These are phyloP conservation scores for Hesperia comma DNA, from an alignment of 2,888 invertebrate genomes.

Conservation along the genomic window DNA sequence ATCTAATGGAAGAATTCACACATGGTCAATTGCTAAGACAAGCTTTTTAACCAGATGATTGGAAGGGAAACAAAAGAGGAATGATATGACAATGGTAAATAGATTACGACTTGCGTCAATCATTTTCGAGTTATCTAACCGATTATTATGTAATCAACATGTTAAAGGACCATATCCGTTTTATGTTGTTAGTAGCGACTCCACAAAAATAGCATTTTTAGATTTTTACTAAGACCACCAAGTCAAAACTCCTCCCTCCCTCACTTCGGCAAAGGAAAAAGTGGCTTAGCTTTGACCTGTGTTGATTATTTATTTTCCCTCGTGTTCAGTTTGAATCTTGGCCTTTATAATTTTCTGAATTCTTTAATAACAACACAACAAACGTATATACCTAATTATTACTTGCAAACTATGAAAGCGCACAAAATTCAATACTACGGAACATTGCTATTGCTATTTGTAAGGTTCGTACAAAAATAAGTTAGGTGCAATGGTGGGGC, in stretches of 20 bases:
- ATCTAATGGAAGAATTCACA: constrained; percentile 1
- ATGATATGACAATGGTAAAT: too few species aligned
- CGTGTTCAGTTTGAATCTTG: constrained; percentile 20
- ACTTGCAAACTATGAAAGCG: not conserved
- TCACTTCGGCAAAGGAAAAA: not conserved
- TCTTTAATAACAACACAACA: too few species aligned
- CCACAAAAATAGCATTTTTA: too few species aligned
- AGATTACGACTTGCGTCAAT: too few species aligned
- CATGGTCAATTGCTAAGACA: constrained; percentile 17
- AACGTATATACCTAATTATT: too few species aligned
- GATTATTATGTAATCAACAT: too few species aligned
- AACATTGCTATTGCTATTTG: not conserved
- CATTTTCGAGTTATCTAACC: too few species aligned
- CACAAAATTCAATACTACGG: not conserved
- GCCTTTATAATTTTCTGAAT: not conserved
- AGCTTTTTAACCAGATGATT: not conserved
- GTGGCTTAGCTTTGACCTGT: constrained; percentile 16
- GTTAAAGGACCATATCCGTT: too few species aligned
- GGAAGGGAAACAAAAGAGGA: too few species aligned
- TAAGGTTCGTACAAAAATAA: not conserved
- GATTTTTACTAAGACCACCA: too few species aligned
- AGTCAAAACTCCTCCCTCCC: too few species aligned
- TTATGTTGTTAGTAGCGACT: too few species aligned
- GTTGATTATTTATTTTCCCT: constrained; percentile 1
- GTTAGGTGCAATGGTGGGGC: not conserved